Evolutionary conservation across 2,113 vertebrate genomes (phyloP).

Genomic region (Tympanuchus pallidicinctus): DNA sequence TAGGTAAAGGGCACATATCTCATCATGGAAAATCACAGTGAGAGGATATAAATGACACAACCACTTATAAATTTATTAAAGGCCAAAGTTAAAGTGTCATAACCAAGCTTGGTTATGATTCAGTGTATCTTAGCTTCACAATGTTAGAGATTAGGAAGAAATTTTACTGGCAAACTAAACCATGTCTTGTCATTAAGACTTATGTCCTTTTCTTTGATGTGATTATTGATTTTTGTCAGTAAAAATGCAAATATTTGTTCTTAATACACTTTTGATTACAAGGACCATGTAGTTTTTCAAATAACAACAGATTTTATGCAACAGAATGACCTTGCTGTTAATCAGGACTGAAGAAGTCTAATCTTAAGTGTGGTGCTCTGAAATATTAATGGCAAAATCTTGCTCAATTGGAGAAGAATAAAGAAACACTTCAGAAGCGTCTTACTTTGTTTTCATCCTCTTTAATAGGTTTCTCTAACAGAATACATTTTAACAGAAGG

Average conservation of each 20-base stretch:
- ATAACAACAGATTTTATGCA: neutral
- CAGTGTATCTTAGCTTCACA: neutral
- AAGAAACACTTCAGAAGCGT: neutral
- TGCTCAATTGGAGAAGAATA: neutral
- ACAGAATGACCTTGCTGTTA: neutral
- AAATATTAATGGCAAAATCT: neutral
- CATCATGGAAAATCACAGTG: neutral
- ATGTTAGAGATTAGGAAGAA: neutral
- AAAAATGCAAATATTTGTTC: neutral
- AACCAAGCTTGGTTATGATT: neutral
- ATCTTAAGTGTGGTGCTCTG: neutral
- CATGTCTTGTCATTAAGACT: neutral
- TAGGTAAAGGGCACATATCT: neutral
- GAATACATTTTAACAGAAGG: neutral
- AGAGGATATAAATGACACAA: neutral
- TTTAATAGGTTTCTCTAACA: neutral
- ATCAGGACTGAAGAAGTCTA: neutral
- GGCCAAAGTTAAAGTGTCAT: neutral
- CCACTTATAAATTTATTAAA: neutral
- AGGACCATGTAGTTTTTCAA: neutral
- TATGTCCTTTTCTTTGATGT: neutral
- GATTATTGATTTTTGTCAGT: neutral
- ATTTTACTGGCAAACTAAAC: neutral
- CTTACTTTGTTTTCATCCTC: neutral
- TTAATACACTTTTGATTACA: neutral